These are phyloP conservation scores for Raja brachyura DNA, from an alignment of 2,113 vertebrate species.

Conservation along the genomic window DNA sequence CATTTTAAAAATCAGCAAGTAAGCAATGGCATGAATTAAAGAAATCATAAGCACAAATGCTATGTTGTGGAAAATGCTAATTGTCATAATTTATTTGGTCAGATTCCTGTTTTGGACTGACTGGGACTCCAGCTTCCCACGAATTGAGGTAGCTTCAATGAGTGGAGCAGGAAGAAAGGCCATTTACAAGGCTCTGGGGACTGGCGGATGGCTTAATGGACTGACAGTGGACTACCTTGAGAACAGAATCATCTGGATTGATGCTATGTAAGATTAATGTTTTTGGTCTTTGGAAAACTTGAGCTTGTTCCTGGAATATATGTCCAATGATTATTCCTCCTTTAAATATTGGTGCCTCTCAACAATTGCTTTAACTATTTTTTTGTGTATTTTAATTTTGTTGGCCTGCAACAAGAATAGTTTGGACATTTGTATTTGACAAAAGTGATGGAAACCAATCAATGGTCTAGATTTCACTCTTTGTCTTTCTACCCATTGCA, in stretches of 20 bases:
- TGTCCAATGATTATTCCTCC: not conserved
- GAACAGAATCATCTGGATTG: constrained; percentile 95
- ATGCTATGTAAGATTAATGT: constrained; percentile 75
- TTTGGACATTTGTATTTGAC: not conserved
- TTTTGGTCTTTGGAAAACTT: not conserved
- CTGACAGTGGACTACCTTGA: constrained; percentile 95
- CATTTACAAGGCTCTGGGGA: constrained; percentile 96
- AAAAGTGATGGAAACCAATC: not conserved
- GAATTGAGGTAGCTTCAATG: constrained; percentile 94
- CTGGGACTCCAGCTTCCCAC: constrained; percentile 95
- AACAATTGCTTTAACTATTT: not conserved
- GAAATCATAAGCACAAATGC: not conserved
- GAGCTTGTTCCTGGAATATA: not conserved
- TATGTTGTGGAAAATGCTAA: not conserved
- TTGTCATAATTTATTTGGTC: constrained; percentile 39
- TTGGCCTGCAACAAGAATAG: not conserved
- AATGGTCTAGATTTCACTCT: not conserved
- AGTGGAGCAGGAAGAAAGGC: constrained; percentile 84
- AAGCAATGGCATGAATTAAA: not conserved
- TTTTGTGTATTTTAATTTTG: not conserved
- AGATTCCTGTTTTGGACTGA: constrained; percentile 99
- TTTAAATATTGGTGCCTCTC: not conserved
- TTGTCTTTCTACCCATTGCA: not conserved
- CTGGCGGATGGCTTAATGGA: constrained; percentile 95
- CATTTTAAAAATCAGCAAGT: not conserved